A percentile compares a stretch with the other conserved stretches of the same genome.
Evolutionary conservation across 2,888 invertebrate species (phyloP).

Genomic region (Volucella inflata): DNA sequence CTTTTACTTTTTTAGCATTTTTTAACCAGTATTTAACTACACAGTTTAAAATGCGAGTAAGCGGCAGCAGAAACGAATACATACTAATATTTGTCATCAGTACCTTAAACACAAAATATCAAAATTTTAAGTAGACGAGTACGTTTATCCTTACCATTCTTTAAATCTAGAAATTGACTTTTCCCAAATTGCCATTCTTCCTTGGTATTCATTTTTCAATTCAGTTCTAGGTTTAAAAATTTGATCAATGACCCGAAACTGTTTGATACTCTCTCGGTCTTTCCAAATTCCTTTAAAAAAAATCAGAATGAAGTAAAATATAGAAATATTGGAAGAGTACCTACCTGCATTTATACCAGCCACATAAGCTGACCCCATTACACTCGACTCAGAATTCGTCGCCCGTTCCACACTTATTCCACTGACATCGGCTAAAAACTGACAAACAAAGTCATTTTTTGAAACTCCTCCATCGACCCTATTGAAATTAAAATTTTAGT

Average conservation of each 20-base stretch:
- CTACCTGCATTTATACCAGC: slow-evolving; percentile 92
- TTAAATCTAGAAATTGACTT: slow-evolving; percentile 81
- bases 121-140: background rate
- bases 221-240: slow-evolving; percentile 86
- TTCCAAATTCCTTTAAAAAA: slow-evolving; percentile 88
- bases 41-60: too few species aligned
- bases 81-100: background rate
- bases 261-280: slow-evolving; percentile 87
- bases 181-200: slow-evolving; percentile 80
- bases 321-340: slow-evolving; percentile 14
- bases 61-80: too few species aligned
- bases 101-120: background rate
- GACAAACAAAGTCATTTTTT: slow-evolving; percentile 95
- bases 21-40: too few species aligned
- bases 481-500: slow-evolving; percentile 19
- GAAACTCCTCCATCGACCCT: slow-evolving; percentile 99
- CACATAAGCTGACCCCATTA: slow-evolving; percentile 93
- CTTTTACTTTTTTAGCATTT: background rate
- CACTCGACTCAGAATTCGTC: slow-evolving; percentile 90
- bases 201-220: slow-evolving; percentile 70
- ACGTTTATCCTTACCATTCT: slow-evolving; percentile 80
- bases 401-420: slow-evolving; percentile 90
- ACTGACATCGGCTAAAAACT: slow-evolving; percentile 93
- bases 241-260: slow-evolving; percentile 86
- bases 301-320: background rate